phyloP scores from a whole-genome alignment of 2,888 invertebrate genomes.

The Morpho deidamia region DNA sequence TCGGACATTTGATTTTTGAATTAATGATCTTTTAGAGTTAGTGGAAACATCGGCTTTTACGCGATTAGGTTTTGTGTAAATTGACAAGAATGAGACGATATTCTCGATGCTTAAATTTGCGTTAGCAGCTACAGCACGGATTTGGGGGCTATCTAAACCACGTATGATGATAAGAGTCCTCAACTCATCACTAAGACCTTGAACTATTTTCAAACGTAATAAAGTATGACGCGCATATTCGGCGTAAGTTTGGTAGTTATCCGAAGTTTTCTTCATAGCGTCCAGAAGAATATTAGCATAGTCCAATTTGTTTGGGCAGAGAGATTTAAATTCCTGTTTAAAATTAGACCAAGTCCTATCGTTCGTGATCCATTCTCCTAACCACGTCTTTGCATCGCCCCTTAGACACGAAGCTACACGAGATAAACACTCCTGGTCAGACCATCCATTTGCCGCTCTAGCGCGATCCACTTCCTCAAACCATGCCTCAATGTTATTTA shows the following conservation, averaged over 20 bases:
- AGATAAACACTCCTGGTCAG: conserved; percentile 2
- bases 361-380: conserved; percentile 7
- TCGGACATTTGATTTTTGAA: background rate
- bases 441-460: background rate
- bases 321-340: conserved; percentile 9
- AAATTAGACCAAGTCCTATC: conserved; percentile 10
- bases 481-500: background rate
- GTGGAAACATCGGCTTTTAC: background rate
- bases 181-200: conserved; percentile 6
- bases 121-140: conserved; percentile 3
- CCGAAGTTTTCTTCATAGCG: conserved; percentile 17
- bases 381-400: conserved; percentile 6
- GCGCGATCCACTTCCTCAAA: background rate
- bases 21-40: background rate
- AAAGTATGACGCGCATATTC: conserved; percentile 16
- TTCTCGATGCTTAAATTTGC: background rate
- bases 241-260: conserved; percentile 8
- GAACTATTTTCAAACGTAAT: conserved; percentile 11
- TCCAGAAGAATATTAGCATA: conserved; percentile 18
- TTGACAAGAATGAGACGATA: conserved; percentile 8
- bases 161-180: conserved; percentile 4
- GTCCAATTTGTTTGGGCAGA: conserved; percentile 15
- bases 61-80: conserved; percentile 3
- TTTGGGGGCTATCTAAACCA: background rate
- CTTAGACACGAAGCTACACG: background rate